Percentiles rank a stretch among this genome's conserved stretches.
These are phyloP conservation scores for Drosophila trichaetosa DNA, from an alignment of 2,888 invertebrate genomes.

Conservation along the genomic window DNA sequence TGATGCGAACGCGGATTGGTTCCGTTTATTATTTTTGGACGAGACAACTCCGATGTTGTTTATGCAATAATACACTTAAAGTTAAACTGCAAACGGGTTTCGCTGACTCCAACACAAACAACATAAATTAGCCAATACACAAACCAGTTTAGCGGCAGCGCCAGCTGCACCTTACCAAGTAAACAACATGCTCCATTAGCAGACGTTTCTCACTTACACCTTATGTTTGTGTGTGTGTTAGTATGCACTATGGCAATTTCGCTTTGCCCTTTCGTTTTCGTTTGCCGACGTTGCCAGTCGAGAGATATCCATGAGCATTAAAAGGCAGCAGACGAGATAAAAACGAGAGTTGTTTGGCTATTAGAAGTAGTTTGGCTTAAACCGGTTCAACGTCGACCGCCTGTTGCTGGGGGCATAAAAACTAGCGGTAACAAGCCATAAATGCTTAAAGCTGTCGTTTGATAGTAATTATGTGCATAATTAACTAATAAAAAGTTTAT, in stretches of 20 bases:
- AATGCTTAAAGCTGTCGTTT: slow-evolving; percentile 25
- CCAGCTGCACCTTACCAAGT: slow-evolving; percentile 52
- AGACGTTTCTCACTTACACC: slow-evolving; percentile 31
- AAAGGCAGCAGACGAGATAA: slow-evolving; percentile 27
- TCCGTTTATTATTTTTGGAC: slow-evolving; percentile 66
- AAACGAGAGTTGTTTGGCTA: slow-evolving; percentile 71
- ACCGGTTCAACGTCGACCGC: slow-evolving; percentile 56
- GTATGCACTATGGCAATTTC: slow-evolving; percentile 44
- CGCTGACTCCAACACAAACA: slow-evolving; percentile 22
- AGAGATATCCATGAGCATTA: slow-evolving; percentile 11
- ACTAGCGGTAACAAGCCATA: slow-evolving; percentile 29
- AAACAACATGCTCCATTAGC: slow-evolving; percentile 60
- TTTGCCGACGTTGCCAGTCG: slow-evolving; percentile 38
- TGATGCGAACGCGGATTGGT: slow-evolving; percentile 47
- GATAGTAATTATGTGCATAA: slow-evolving; percentile 23
- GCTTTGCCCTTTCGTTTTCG: slow-evolving; percentile 77
- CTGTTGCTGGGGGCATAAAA: slow-evolving; percentile 14
- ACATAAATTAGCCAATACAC: slow-evolving; percentile 56
- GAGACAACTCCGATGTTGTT: slow-evolving; percentile 50
- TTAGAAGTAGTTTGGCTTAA: slow-evolving; percentile 62
- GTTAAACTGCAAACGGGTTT: slow-evolving; percentile 64
- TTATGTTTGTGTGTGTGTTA: background rate
- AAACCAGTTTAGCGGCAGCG: slow-evolving; percentile 58
- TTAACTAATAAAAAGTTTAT: slow-evolving; percentile 13
- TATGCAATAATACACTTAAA: slow-evolving; percentile 72